phyloP scores from a whole-genome alignment of 1,140 invertebrate genomes.

The Drosophila parabipectinata region DNA sequence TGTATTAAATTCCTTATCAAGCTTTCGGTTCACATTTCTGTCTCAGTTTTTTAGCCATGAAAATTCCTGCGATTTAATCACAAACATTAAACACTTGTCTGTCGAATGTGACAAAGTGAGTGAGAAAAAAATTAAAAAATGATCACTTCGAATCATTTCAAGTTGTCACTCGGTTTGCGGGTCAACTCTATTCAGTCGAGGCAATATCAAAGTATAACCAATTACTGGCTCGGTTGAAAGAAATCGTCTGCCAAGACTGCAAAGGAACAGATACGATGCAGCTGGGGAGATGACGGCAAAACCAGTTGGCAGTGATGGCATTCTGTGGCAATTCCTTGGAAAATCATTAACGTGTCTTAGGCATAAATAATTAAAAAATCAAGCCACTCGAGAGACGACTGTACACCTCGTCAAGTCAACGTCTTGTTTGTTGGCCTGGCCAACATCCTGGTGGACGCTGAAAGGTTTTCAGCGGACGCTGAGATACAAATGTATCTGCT shows the following conservation, averaged over 20 bases:
- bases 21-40: conserved; percentile 21
- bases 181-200: conserved; percentile 30
- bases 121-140: conserved; percentile 20
- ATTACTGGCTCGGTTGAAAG: conserved; percentile 36
- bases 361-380: conserved; percentile 80
- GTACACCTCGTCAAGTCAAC: conserved; percentile 35
- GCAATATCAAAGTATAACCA: conserved; percentile 45
- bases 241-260: conserved; percentile 8
- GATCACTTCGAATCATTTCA: conserved; percentile 18
- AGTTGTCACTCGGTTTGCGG: conserved; percentile 43
- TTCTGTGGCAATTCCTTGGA: conserved; percentile 63
- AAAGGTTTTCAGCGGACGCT: conserved; percentile 37
- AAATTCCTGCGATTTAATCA: conserved; percentile 39
- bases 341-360: conserved; percentile 80
- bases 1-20: conserved; percentile 7
- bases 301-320: conserved; percentile 36
- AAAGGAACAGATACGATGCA: conserved; percentile 10
- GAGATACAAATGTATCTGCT: conserved; percentile 50
- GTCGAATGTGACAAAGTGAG: conserved; percentile 44
- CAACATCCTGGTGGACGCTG: conserved; percentile 58
- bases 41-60: conserved; percentile 9
- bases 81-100: conserved; percentile 42
- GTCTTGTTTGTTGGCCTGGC: conserved; percentile 42
- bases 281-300: conserved; percentile 21
- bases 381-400: conserved; percentile 39